These are phyloP conservation scores for Limnephilus auricula DNA, from an alignment of 2,888 invertebrate species.

Conservation along the genomic window DNA sequence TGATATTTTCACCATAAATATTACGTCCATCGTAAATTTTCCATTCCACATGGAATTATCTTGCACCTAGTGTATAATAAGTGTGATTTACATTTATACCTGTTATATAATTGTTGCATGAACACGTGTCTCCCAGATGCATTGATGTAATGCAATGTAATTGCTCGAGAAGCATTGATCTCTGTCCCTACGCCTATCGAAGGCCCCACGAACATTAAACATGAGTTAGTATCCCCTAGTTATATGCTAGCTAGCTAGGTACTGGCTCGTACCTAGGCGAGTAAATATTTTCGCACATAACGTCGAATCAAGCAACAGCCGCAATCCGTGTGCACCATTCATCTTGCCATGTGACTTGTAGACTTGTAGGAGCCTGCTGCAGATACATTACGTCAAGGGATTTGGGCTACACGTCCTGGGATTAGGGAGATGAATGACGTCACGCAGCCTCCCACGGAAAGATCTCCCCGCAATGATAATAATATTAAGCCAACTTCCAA, in stretches of 20 bases:
- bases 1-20: too few relatives aligned
- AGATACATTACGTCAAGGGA: conserved; percentile 60
- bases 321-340: conserved; percentile 25
- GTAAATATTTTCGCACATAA: neutral
- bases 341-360: conserved; percentile 13
- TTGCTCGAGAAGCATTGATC: neutral
- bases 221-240: neutral
- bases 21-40: too few relatives aligned
- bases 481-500: conserved; percentile 2
- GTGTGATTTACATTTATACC: neutral
- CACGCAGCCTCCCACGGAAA: conserved; percentile 47
- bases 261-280: neutral
- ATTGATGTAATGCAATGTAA: neutral
- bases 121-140: neutral
- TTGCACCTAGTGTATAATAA: too few relatives aligned
- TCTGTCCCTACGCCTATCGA: neutral
- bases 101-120: neutral
- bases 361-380: conserved; percentile 3
- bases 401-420: conserved; percentile 60
- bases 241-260: neutral
- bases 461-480: conserved; percentile 23
- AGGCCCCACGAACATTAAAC: neutral
- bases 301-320: neutral
- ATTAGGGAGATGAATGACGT: conserved; percentile 64
- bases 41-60: too few relatives aligned